Base-by-base conservation (phyloP, 2,113 vertebrate species). In the Sterrhoptilus dennistouni region DNA sequence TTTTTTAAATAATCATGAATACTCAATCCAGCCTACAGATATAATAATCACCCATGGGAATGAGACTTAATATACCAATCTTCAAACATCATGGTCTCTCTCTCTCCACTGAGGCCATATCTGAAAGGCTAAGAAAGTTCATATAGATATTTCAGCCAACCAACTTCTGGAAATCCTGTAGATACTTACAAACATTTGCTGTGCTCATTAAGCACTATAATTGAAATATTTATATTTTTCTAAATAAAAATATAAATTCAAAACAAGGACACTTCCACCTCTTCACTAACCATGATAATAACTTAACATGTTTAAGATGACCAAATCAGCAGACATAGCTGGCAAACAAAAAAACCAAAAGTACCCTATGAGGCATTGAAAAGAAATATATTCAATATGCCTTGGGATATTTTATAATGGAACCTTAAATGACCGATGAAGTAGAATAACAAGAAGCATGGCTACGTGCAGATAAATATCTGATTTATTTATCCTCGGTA, bases 291-390 rank as follows among this genome's bases (percentile, higher is more conserved):
- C 3, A 1, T 27, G 20, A 64, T 45, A 71, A 82, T 27, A 87
- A 60, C 8, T 42, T 85, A 91, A 77, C 25, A 25, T 4, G 3
- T 63, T 44, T 52, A 52, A 59, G 29, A 59, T 24, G 40, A 92
- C 52, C 65, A 92, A 92, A 89, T 68, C 52, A 72, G 68, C 65
- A 93, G 71, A 72, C 38, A 50, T 24, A 35, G 31, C 31, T 81
- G 50, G 25, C 64, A 95, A 94, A 91, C 47, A 94, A 85, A 82
- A 53, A 92, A 93, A 81, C 17, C 6, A 59, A 50, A 93, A 79
- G 24, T 42, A 59, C 49, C 7, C 21, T 40, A 31, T 35, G 14
- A 83, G 40, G 61, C 36, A 90, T 1, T 65, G 40, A 91, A 89
- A 94, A 85, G 8, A 87, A 90, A 88, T 50, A 61, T 9, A 74